Percentiles rank a stretch among this genome's conserved stretches.
Evolutionary conservation across 2,888 invertebrate genomes (phyloP).

Genomic region (Phortica okadai): DNA sequence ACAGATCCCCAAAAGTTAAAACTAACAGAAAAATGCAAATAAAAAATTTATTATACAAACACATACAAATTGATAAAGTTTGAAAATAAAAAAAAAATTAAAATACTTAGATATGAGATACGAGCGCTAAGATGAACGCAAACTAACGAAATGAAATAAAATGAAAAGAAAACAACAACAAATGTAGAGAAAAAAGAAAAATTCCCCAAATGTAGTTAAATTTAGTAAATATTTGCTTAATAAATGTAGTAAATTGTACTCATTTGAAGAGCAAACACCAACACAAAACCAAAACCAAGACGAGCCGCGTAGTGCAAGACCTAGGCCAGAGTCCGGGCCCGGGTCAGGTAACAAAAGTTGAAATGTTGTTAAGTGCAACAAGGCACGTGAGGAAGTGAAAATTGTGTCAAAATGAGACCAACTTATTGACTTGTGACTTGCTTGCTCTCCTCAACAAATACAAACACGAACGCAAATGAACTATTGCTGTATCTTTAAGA

Average conservation of each 20-base stretch:
- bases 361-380: not conserved
- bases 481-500: no score
- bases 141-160: conserved; percentile 17
- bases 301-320: not conserved
- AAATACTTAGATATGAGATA: conserved; percentile 20
- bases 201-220: conserved; percentile 52
- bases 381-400: not conserved
- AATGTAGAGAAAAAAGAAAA: conserved; percentile 6
- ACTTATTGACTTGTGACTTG: not conserved
- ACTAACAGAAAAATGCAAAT: conserved; percentile 62
- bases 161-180: not conserved
- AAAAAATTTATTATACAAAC: conserved; percentile 51
- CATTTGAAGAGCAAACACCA: conserved; percentile 34
- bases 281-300: not conserved
- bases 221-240: conserved; percentile 61
- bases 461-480: no score
- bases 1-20: conserved; percentile 41
- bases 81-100: conserved; percentile 7
- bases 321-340: not conserved
- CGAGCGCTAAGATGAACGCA: conserved; percentile 42
- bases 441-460: no score
- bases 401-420: conserved; percentile 13
- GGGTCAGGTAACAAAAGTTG: no score
- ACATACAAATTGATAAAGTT: conserved; percentile 53
- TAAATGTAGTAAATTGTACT: conserved; percentile 47